Evolutionary conservation across 2,113 vertebrate genomes (phyloP).

Genomic region (Taurulus bubalis): DNA sequence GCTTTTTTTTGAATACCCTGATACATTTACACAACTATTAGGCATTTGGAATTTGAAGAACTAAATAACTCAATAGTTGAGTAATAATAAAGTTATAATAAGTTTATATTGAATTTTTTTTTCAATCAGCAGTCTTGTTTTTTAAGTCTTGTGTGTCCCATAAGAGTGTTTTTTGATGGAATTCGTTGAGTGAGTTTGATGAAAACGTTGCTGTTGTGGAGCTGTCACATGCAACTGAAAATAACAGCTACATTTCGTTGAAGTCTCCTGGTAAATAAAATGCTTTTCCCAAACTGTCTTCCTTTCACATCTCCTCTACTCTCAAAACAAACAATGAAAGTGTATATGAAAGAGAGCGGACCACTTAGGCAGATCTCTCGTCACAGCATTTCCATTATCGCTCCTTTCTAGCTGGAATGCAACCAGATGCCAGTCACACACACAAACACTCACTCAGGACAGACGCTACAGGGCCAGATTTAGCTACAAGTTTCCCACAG

Average conservation of each 20-base stretch:
- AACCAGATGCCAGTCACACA: constrained; percentile 74
- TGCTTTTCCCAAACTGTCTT: neutral
- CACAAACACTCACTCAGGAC: constrained; percentile 56
- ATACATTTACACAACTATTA: neutral
- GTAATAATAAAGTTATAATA: neutral
- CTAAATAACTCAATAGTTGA: neutral
- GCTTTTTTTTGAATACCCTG: neutral
- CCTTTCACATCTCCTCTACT: constrained; percentile 10
- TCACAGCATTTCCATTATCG: constrained; percentile 74
- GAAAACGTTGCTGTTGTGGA: neutral
- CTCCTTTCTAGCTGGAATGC: constrained; percentile 66
- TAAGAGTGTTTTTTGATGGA: neutral
- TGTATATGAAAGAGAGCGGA: constrained; percentile 47
- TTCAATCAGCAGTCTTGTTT: neutral
- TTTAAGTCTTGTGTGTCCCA: neutral
- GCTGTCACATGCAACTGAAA: neutral
- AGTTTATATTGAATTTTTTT: neutral
- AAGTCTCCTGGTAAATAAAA: neutral
- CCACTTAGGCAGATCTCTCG: constrained; percentile 64
- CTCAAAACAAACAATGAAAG: constrained; percentile 36
- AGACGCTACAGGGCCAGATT: constrained; percentile 78
- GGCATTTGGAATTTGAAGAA: neutral
- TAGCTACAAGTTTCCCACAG: constrained; percentile 78
- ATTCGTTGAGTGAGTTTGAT: neutral
- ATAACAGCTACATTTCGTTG: neutral